Base-by-base conservation (phyloP, 2,113 vertebrate genomes). In the Loxodonta africana region DNA sequence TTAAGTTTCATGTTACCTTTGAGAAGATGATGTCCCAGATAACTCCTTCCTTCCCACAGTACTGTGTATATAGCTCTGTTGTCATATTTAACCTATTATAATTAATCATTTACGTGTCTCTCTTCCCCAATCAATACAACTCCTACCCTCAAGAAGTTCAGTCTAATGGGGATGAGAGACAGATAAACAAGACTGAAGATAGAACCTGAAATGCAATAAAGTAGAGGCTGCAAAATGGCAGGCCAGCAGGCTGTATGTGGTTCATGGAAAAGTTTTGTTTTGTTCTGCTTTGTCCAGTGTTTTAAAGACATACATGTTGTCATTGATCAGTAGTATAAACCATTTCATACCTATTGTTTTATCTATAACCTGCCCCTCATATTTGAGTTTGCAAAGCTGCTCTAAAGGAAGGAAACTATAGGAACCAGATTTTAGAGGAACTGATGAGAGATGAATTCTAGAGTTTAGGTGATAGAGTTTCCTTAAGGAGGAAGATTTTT, bases 1-100 rank as follows among this genome's bases (percentile, higher is more conserved):
- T 94, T 94, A 88, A 97, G 11, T 20, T 74, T 88, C 63, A 44
- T 92, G n/a, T 85, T 41, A 65, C 3, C 93, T 44, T 73, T 93
- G 28, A 51, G 46, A 30, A 84, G 60, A 97, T 63, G 48, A 30
- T 76, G 0, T 94, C 5, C 41, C 83, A 69, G 71, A 46, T 95
- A 84, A 76, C 15, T 41, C n/a, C 30, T 90, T 95, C 41, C 41
- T 92, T 94, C 28, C 33, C 25, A 71, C 51, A 87, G 67, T 12
- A 78, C 33, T 8, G 10, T 67, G 41, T 44, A 46, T 84, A 63
- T 88, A 74, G 3, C n/a, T 81, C 5, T 88, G 53, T 83, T 73
- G 62, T 51, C 77, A 93, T 48, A 86, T 62, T 94, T 77, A 86
- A 57, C 23, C 12, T 48, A 95, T 88, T 96, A 33, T 94, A 76